Base-by-base conservation (phyloP, 37 sponge, comb jelly and placozoan genomes). In the Geodia barretti region DNA sequence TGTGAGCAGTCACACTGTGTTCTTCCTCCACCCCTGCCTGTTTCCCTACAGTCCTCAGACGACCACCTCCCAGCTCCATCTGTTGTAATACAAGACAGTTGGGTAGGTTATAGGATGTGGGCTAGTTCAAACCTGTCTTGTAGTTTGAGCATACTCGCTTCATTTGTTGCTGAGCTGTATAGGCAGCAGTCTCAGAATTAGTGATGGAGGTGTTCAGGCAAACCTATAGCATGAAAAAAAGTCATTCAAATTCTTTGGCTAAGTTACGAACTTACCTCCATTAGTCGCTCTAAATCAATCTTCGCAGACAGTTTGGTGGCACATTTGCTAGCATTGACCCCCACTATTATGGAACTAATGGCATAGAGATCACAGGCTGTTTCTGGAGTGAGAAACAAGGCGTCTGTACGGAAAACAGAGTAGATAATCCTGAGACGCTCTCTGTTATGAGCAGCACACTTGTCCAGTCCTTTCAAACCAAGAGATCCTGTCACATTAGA, bases 1-100 rank as follows among this genome's bases (percentile, higher is more conserved):
- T 83, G 43, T 62, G 66, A 28, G 64, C 83, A 83, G 8, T 62
- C 33, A 62, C 73, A 64, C 29, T 25, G 35, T 41, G 3, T 83
- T 32, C n/a, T 35, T 29, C 42, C 62, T 41, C 59, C 54, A 64
- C 23, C 28, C 19, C 40, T 36, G 4, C 30, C 35, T 36, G 74
- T 43, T 21, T 54, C 20, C 37, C 34, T 79, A 62, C 75, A 79
- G 5, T 70, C 80, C 1, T 36, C 37, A 33, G 64, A 64, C 31
- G 80, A 79, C 87, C 87, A 86, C 8, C 60, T 68, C 36, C 80
- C 86, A 72, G 61, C 58, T 39, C 69, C 59, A 68, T 79, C 69
- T 74, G 65, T 25, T 39, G 65, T 70, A 33, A 68, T 34, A 17
- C 3, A 33, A 33, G 3, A 28, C 3, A 34, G 34, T 8, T 34